Evolutionary conservation across 23 tunicate genomes (phyloP).

Genomic region (Halocynthia roretzi): DNA sequence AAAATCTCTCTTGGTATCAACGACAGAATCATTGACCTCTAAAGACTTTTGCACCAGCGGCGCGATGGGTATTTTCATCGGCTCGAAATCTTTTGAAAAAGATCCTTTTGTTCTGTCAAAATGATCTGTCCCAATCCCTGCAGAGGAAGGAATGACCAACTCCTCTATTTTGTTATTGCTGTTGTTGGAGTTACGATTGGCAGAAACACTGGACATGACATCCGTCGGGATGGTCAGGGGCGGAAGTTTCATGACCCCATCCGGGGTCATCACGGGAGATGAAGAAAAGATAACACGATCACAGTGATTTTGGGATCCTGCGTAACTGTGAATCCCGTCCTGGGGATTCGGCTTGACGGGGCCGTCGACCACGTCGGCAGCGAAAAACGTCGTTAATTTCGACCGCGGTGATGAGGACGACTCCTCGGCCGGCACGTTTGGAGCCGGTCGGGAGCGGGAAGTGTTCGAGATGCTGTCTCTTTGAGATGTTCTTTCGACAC

Average conservation of each 20-base stretch:
- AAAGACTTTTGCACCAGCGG: slow-evolving; percentile 2
- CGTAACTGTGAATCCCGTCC: too few species aligned
- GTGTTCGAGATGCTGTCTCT: slow-evolving; percentile 17
- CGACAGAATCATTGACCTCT: too few species aligned
- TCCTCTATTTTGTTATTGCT: not conserved
- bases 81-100: not conserved
- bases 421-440: not conserved
- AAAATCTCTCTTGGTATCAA: too few species aligned
- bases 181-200: slow-evolving; percentile 5
- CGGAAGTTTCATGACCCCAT: slow-evolving; percentile 21
- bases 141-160: not conserved
- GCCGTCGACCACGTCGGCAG: too few species aligned
- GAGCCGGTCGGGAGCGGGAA: slow-evolving; percentile 12
- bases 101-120: not conserved
- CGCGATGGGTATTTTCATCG: not conserved
- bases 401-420: slow-evolving; percentile 91
- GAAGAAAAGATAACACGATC: slow-evolving; percentile 7
- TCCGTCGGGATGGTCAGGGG: slow-evolving; percentile 11
- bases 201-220: slow-evolving; percentile 10
- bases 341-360: too few species aligned
- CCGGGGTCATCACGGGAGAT: slow-evolving; percentile 22
- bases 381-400: slow-evolving; percentile 26
- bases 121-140: not conserved
- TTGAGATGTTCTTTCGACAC: slow-evolving; percentile 20
- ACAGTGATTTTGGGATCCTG: slow-evolving; percentile 10